A percentile compares a stretch with the other conserved stretches of the same genome.
These are phyloP conservation scores for Drosophila mimetica DNA, from an alignment of 2,888 invertebrate genomes.

Conservation along the genomic window DNA sequence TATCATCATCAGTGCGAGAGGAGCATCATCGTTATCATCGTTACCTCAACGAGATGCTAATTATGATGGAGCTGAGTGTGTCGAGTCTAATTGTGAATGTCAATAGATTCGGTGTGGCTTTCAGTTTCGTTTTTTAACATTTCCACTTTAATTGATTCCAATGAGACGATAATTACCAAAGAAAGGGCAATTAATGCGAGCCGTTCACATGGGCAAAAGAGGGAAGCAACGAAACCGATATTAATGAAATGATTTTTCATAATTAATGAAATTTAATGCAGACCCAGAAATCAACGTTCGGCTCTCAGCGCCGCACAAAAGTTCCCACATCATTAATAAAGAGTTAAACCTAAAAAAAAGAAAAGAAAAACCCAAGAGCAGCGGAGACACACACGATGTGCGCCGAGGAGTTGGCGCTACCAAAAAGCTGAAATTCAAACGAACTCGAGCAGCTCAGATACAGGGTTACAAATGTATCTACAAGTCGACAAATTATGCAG, in stretches of 20 bases:
- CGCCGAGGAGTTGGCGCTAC: conserved; percentile 43
- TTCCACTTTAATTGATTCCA: conserved; percentile 43
- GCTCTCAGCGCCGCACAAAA: conserved; percentile 62
- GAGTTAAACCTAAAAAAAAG: conserved; percentile 32
- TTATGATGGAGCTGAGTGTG: conserved; percentile 39
- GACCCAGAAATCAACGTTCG: conserved; percentile 28
- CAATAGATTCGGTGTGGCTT: conserved; percentile 51
- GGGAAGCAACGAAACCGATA: conserved; percentile 49
- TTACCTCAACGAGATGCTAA: conserved; percentile 58
- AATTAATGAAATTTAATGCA: conserved; percentile 73
- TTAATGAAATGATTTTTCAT: conserved; percentile 72
- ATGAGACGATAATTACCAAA: conserved; percentile 50
- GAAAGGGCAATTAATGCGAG: conserved; percentile 23
- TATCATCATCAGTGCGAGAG: conserved; percentile 10
- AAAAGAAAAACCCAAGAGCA: not conserved
- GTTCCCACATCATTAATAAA: conserved; percentile 80
- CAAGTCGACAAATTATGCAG: conserved; percentile 79
- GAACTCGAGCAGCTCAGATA: conserved; percentile 53
- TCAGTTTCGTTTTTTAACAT: conserved; percentile 38
- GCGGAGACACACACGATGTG: conserved; percentile 66
- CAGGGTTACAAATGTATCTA: conserved; percentile 76
- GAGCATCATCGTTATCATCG: conserved; percentile 11
- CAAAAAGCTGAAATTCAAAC: conserved; percentile 67
- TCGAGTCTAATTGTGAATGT: conserved; percentile 63
- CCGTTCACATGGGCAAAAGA: conserved; percentile 1